A percentile compares a stretch with the other conserved stretches of the same genome.
Conservation (phyloP, 2,888 invertebrate species). For the Pseudanteris insignis region DNA sequence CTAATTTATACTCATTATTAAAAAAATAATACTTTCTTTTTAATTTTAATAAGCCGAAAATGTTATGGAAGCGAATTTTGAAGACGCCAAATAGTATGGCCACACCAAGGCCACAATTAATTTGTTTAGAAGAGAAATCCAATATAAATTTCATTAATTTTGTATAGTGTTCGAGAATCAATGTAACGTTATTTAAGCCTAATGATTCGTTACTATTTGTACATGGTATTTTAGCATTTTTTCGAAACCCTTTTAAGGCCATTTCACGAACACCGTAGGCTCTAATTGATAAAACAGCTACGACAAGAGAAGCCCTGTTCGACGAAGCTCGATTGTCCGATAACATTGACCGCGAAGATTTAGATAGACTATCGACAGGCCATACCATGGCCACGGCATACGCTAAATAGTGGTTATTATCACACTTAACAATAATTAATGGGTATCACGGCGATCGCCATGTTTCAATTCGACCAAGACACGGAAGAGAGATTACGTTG, state of each 20-base stretch:
- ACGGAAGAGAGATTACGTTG: constrained; percentile 46
- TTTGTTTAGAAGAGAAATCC: background rate
- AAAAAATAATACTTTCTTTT: too few species aligned
- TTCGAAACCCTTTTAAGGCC: too few species aligned
- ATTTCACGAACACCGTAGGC: too few species aligned
- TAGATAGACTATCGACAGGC: constrained; percentile 42
- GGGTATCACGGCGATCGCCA: constrained; percentile 43
- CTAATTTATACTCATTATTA: too few species aligned
- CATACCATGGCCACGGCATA: constrained; percentile 19
- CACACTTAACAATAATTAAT: constrained; percentile 45
- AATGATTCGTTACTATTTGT: too few species aligned
- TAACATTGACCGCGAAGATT: constrained; percentile 42
- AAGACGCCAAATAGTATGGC: too few species aligned
- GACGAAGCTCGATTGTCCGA: constrained; percentile 41
- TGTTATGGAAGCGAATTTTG: too few species aligned
- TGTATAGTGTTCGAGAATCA: background rate
- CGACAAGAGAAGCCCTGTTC: too few species aligned
- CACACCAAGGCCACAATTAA: too few species aligned
- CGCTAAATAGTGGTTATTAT: constrained; percentile 46
- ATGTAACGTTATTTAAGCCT: background rate
- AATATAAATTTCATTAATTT: background rate
- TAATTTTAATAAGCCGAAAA: too few species aligned
- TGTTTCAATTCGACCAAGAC: constrained; percentile 43
- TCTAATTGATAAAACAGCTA: too few species aligned
- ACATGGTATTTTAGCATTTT: too few species aligned